A percentile compares a stretch with the other conserved stretches of the same genome.
These are phyloP conservation scores for Dryadula phaetusa DNA, from an alignment of 2,888 invertebrate genomes.

Conservation along the genomic window DNA sequence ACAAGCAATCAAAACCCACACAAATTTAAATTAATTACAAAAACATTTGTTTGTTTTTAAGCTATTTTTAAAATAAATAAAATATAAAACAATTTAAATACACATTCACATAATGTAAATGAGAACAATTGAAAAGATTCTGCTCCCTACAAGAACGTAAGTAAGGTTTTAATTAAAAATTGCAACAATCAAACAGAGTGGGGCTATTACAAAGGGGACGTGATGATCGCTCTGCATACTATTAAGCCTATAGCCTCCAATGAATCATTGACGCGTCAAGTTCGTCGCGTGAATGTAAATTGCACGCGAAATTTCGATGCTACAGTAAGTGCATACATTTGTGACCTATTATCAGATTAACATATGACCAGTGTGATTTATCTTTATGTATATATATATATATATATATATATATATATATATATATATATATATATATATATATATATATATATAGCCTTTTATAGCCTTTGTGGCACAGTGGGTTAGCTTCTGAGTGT, in stretches of 20 bases:
- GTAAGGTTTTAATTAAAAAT: slow-evolving; percentile 26
- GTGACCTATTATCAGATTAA: slow-evolving; percentile 19
- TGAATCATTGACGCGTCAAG: slow-evolving; percentile 30
- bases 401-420: no score
- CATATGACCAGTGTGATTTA: not conserved
- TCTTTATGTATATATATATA: not conserved
- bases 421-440: no score
- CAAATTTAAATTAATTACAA: not conserved
- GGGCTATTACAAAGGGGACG: slow-evolving; percentile 29
- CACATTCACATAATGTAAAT: slow-evolving; percentile 8
- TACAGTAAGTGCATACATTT: slow-evolving; percentile 7
- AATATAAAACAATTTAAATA: slow-evolving; percentile 2
- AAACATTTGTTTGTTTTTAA: no score
- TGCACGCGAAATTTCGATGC: slow-evolving; percentile 11
- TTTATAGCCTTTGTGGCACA: no score
- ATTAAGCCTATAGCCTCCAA: slow-evolving; percentile 32
- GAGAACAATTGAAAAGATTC: slow-evolving; percentile 18
- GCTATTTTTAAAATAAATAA: not conserved
- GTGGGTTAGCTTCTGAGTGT: no score
- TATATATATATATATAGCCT: not conserved
- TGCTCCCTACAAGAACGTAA: slow-evolving; percentile 1
- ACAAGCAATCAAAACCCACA: no score
- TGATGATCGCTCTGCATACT: slow-evolving; percentile 28
- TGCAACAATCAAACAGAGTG: slow-evolving; percentile 22
- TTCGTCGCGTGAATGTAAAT: slow-evolving; percentile 17